Evolutionary conservation across 2,888 invertebrate genomes (phyloP), one percentile per base, ranked within the genome.

Genomic region (Pharmacophagus antenor): DNA sequence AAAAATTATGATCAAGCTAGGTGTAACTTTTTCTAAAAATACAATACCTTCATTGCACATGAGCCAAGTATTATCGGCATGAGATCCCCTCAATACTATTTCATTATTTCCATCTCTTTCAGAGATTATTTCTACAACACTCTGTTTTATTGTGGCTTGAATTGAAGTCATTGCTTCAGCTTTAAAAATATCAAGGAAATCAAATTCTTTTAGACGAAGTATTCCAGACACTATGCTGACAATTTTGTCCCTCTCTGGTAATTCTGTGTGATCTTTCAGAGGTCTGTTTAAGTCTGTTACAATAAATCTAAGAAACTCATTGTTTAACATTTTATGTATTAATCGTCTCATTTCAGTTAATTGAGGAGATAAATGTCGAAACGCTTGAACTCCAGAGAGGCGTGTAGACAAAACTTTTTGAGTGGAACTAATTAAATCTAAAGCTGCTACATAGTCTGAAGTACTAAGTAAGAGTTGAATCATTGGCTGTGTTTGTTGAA

Each of bases 401-500:
- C 98, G 97, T 70, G 96, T 96, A 10, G 94, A 93, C 37, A 99
- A 92, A 58, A 99, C 96, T 83, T 98, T 98, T 85, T 99, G 98
- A 2, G 99, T 98, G 3, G 98, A 98, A 67, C 96, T 95, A 69
- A 99, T 99, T 63, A 99, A 93, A 87, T 99, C 99, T 63, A 99
- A 91, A 0, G 99, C 99, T 44, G 97, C 98, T 41, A 98, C 98
- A 92, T 98, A 99, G 85, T 99, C 99, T 64, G 97, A 97, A 10
- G 97, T 97, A 63, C 98, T 97, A 48, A 99, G 91, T 52, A 99
- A 90, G 58, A 98, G 92, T 81, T 99, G 99, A 73, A 99, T 95
- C 84, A 98, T 99, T 1, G 98, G 97, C 81, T 99, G 99, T 18
- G 99, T 99, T 90, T 99, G 99, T 81, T 98, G 95, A 8, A 99